These are phyloP conservation scores for Mastomys coucha DNA, from an alignment of 2,113 vertebrate genomes.

Conservation along the genomic window DNA sequence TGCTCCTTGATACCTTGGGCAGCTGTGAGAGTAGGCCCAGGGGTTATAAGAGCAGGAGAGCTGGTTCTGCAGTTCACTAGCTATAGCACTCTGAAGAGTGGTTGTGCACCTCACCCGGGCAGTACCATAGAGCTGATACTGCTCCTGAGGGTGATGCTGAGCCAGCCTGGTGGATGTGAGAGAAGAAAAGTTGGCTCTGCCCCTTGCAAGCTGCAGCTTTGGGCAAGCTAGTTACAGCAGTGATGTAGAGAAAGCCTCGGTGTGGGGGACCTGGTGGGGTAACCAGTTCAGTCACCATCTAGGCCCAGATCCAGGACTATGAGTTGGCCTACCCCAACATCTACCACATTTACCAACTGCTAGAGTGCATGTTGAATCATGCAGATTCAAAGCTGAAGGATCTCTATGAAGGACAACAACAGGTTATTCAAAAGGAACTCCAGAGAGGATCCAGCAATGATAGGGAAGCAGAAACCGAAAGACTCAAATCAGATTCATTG, in stretches of 20 bases:
- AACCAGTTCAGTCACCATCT: too few species aligned
- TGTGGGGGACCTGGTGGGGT: neutral
- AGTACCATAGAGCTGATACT: neutral
- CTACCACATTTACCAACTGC: too few species aligned
- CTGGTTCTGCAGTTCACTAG: neutral
- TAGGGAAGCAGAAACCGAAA: too few species aligned
- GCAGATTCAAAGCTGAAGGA: too few species aligned
- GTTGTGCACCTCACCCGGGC: neutral
- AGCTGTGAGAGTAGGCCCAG: neutral
- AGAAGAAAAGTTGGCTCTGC: neutral
- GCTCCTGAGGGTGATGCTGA: neutral
- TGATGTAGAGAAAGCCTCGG: too few species aligned
- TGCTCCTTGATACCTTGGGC: neutral
- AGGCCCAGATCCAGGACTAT: too few species aligned
- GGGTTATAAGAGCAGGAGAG: neutral
- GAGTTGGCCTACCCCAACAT: too few species aligned
- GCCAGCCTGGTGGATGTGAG: neutral
- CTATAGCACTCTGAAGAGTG: neutral
- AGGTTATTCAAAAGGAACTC: too few species aligned
- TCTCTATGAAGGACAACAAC: too few species aligned
- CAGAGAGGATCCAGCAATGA: too few species aligned
- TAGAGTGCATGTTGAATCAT: too few species aligned
- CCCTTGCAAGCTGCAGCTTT: neutral
- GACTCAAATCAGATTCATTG: too few species aligned
- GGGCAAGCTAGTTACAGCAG: neutral